Evolutionary conservation across 1,140 invertebrate species (phyloP), one percentile per base, ranked within the genome.

Genomic region (Trichoplusia ni): DNA sequence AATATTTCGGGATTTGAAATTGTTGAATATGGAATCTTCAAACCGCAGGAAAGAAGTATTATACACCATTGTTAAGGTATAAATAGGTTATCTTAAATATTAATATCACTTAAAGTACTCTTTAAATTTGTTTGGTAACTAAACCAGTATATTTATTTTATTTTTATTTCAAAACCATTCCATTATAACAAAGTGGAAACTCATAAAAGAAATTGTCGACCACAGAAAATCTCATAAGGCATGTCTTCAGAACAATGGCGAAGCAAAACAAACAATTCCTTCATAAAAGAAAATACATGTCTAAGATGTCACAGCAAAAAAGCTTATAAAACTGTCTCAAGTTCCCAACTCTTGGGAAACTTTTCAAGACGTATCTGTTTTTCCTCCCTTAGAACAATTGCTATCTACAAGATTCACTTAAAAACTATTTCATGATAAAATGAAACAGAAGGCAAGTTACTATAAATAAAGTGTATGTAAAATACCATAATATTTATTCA

Each of bases 291-390:
- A 47, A 70, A 62, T 62, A 56, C 63, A 63, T 65, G 68, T 71
- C 67, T 64, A 27, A 58, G 63, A 49, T 69, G 63, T 71, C 64
- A 64, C 58, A 69, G 56, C 63, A 73, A 74, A 73, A 77, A 77
- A 67, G 68, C 75, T 77, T 71, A 73, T 74, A 67, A 71, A 71
- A 77, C 63, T 68, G 60, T 67, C 68, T 53, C 13, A 42, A 61
- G 65, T 68, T 58, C 31, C 18, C 58, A 71, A 54, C 60, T 64
- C 19, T 14, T 14, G 13, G 11, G 38, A 63, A 73, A 69, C 16
- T 74, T 70, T 67, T 16, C 60, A 31, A 58, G 53, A 66, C 60
- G 40, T 58, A 70, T 69, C 42, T 46, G 63, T 73, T 70, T 75
- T 73, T 71, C 60, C 35, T 21, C 35, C 16, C 40, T 63, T 60